phyloP scores from a whole-genome alignment of 2,113 vertebrate genomes.

The Oostethus manadensis region DNA sequence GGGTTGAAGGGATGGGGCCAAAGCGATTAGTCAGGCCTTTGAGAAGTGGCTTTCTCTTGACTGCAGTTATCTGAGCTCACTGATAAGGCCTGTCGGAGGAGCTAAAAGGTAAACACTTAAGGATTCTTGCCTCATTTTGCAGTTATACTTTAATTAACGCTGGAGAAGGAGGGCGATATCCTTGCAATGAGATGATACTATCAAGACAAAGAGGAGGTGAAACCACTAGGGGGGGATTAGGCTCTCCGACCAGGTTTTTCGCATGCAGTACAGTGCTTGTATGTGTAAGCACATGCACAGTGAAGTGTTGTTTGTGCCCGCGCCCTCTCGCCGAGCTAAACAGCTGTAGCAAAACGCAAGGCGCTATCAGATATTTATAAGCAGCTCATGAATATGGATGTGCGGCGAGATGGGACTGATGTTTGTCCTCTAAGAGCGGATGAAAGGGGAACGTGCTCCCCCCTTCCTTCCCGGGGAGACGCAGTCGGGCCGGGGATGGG shows the following conservation, averaged over 20 bases:
- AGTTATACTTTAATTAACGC: constrained; percentile 74
- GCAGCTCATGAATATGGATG: constrained; percentile 79
- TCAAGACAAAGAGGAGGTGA: constrained; percentile 48
- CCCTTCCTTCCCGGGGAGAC: constrained; percentile 60
- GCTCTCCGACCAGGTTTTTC: constrained; percentile 34
- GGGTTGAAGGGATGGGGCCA: background rate
- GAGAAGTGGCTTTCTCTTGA: constrained; percentile 51
- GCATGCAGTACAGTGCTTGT: constrained; percentile 1
- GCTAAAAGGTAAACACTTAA: constrained; percentile 71
- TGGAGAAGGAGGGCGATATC: constrained; percentile 46
- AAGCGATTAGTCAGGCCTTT: constrained; percentile 54
- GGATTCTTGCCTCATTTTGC: constrained; percentile 72
- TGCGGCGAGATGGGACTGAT: constrained; percentile 73
- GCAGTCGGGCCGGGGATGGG: constrained; percentile 57
- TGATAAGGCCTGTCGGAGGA: constrained; percentile 66
- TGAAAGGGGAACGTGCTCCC: constrained; percentile 75
- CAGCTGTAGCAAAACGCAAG: constrained; percentile 65
- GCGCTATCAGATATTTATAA: constrained; percentile 81
- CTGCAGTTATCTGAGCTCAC: constrained; percentile 31
- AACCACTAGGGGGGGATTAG: constrained; percentile 35
- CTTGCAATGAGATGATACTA: constrained; percentile 67
- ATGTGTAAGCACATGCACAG: constrained; percentile 3
- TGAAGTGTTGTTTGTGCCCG: constrained; percentile 16
- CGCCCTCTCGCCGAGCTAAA: constrained; percentile 61
- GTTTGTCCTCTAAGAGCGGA: constrained; percentile 81